Evolutionary conservation across 2,888 invertebrate species (phyloP).

Genomic region (Priocnemis perturbator): DNA sequence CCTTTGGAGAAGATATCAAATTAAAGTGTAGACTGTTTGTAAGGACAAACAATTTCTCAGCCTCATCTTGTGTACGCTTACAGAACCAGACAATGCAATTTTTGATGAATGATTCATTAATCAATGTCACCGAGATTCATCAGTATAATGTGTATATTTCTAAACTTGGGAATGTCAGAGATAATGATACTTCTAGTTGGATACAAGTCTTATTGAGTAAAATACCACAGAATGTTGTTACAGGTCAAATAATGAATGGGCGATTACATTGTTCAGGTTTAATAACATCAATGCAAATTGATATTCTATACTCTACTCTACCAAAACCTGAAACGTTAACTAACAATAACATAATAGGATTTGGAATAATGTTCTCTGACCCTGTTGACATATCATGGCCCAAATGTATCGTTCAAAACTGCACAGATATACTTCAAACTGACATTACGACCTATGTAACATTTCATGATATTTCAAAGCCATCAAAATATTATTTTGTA

Average conservation of each 20-base stretch:
- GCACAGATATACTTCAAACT: constrained; percentile 55
- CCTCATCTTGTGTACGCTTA: constrained; percentile 63
- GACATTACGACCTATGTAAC: constrained; percentile 66
- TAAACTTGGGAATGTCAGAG: constrained; percentile 76
- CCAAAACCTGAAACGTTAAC: constrained; percentile 60
- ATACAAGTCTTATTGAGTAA: constrained; percentile 74
- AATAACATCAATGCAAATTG: constrained; percentile 65
- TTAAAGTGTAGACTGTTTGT: constrained; percentile 62
- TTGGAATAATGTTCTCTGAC: constrained; percentile 64
- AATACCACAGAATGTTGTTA: constrained; percentile 59
- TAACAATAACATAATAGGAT: constrained; percentile 65
- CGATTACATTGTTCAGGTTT: constrained; percentile 66
- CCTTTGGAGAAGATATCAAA: constrained; percentile 68
- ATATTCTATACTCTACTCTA: constrained; percentile 66
- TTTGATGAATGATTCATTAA: constrained; percentile 58
- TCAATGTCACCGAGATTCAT: constrained; percentile 63
- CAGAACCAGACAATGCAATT: constrained; percentile 66
- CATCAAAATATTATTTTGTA: constrained; percentile 76
- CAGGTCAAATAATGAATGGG: constrained; percentile 54
- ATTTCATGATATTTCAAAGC: constrained; percentile 76
- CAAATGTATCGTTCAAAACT: constrained; percentile 61
- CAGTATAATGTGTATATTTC: constrained; percentile 71
- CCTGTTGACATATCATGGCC: constrained; percentile 61
- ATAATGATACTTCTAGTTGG: constrained; percentile 75
- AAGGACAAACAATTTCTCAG: constrained; percentile 62